phyloP scores from a whole-genome alignment of 2,113 vertebrate species.

The Felis chaus region DNA sequence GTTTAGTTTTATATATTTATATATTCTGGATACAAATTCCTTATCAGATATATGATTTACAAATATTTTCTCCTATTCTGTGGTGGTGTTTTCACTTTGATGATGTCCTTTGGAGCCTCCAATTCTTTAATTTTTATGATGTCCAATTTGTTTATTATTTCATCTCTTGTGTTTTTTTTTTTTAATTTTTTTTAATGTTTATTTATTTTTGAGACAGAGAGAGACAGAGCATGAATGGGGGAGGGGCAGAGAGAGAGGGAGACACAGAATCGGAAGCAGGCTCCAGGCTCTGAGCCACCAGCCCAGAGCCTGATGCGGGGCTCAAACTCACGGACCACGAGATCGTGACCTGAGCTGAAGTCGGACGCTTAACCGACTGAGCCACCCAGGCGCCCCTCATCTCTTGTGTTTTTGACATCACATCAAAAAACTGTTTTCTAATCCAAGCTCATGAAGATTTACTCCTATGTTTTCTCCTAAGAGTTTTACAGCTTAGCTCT shows the following conservation, averaged over 20 bases:
- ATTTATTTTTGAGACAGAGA: too few species aligned
- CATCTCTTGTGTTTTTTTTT: constrained; percentile 18
- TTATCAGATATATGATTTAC: background rate
- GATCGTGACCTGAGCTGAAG: too few species aligned
- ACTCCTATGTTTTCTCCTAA: background rate
- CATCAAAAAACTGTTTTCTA: background rate
- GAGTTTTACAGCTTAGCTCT: constrained; percentile 24
- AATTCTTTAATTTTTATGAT: background rate
- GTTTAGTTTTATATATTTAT: background rate
- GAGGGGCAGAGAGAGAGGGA: too few species aligned
- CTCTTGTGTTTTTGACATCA: background rate
- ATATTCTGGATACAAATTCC: background rate
- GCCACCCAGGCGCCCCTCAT: too few species aligned
- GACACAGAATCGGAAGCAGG: too few species aligned
- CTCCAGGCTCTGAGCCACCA: too few species aligned
- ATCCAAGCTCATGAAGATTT: background rate
- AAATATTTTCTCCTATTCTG: background rate
- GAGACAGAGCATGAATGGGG: too few species aligned
- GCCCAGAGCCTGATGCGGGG: too few species aligned
- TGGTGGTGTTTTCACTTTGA: background rate
- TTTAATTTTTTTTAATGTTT: too few species aligned
- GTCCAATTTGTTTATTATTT: constrained; percentile 1
- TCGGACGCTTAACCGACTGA: too few species aligned
- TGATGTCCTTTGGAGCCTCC: background rate
- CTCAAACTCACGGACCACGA: too few species aligned